Conservation (phyloP, 1,140 invertebrate species). For the Metopolophium dirhodum region DNA sequence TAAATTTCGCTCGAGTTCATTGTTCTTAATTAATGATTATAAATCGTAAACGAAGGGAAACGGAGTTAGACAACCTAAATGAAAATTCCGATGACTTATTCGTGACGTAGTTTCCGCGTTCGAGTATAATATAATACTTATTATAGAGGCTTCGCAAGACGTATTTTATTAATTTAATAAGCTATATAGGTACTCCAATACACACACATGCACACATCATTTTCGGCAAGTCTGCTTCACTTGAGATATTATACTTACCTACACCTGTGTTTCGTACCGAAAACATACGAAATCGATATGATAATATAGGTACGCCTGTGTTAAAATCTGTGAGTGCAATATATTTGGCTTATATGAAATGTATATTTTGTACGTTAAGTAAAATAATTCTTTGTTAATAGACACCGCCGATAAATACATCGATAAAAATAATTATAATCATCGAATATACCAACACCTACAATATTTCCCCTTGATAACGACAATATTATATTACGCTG, state of each 20-base stretch:
- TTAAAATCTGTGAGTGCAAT: background rate
- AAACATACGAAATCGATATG: background rate
- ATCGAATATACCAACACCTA: too few species aligned
- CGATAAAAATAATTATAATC: too few species aligned
- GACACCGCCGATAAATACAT: too few species aligned
- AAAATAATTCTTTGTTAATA: too few species aligned
- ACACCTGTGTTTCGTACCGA: background rate
- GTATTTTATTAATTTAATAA: slow-evolving; percentile 9
- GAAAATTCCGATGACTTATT: slow-evolving; percentile 27
- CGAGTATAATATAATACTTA: background rate
- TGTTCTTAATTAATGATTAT: slow-evolving; percentile 42
- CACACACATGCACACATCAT: background rate
- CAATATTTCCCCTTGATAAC: too few species aligned
- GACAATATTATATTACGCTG: too few species aligned
- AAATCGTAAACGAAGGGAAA: slow-evolving; percentile 4
- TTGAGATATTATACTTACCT: background rate
- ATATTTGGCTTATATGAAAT: too few species aligned
- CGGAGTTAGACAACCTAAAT: slow-evolving; percentile 10
- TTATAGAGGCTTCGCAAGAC: background rate
- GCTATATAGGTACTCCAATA: background rate
- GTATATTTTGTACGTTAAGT: too few species aligned
- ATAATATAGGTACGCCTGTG: background rate
- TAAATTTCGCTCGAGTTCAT: slow-evolving; percentile 5
- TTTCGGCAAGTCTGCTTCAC: background rate
- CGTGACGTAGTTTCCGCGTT: background rate